Evolutionary conservation across 2,888 invertebrate genomes (phyloP).

Genomic region (Leptinotarsa rubiginosa): DNA sequence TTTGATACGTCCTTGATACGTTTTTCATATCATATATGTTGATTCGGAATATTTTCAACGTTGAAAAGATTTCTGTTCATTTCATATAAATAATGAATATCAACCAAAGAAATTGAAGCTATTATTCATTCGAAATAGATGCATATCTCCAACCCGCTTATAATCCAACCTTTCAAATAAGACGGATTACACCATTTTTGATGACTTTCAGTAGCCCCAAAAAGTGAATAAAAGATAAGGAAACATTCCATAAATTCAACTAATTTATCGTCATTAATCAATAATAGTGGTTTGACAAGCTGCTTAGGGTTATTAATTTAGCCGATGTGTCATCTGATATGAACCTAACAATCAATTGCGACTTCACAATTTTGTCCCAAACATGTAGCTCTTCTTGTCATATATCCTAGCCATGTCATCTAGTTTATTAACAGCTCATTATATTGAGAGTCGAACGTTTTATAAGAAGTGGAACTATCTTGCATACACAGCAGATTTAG

Average conservation of each 20-base stretch:
- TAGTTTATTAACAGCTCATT: slow-evolving; percentile 4
- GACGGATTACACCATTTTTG: slow-evolving; percentile 23
- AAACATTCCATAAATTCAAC: slow-evolving; percentile 30
- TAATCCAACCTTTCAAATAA: slow-evolving; percentile 19
- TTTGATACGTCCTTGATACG: too few species aligned
- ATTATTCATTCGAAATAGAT: slow-evolving; percentile 1
- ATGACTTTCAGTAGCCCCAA: slow-evolving; percentile 30
- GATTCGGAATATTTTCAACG: not conserved
- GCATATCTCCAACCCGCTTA: not conserved
- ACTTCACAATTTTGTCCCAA: slow-evolving; percentile 25
- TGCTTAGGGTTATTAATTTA: slow-evolving; percentile 34
- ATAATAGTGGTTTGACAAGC: slow-evolving; percentile 35
- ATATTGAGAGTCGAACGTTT: not conserved
- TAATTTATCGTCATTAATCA: slow-evolving; percentile 33
- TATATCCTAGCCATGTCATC: not conserved
- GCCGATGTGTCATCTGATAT: slow-evolving; percentile 36
- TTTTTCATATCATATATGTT: not conserved
- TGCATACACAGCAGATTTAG: not conserved
- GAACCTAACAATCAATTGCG: slow-evolving; percentile 28
- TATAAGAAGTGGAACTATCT: not conserved
- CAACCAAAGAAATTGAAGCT: not conserved
- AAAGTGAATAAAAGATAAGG: slow-evolving; percentile 31
- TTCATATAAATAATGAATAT: too few species aligned
- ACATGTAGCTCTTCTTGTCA: slow-evolving; percentile 13
- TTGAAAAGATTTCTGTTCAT: not conserved